A percentile compares a stretch with the other conserved stretches of the same genome.
Evolutionary conservation across 2,888 invertebrate species (phyloP).

Genomic region (Tetropium fuscum): DNA sequence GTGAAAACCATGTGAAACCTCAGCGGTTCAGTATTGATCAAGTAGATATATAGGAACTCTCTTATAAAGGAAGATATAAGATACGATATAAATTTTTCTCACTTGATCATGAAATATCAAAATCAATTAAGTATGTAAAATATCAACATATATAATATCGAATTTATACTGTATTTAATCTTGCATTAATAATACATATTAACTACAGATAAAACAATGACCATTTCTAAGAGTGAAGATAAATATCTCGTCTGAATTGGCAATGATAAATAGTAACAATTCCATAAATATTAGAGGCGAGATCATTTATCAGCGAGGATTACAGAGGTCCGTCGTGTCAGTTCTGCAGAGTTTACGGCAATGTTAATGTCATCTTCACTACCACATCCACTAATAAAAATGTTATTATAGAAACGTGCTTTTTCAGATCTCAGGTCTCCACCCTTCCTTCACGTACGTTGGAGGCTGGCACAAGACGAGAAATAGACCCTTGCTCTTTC

Average conservation of each 20-base stretch:
- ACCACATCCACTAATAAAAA: conserved; percentile 62
- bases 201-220: no score
- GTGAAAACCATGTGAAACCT: no score
- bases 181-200: no score
- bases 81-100: no score
- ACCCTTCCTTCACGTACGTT: conserved; percentile 42
- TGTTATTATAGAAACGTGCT: conserved; percentile 63
- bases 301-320: conserved; percentile 59
- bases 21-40: no score
- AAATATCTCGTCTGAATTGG: conserved; percentile 1
- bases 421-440: conserved; percentile 45
- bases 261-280: conserved; percentile 54
- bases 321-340: conserved; percentile 57
- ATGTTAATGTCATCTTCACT: conserved; percentile 62
- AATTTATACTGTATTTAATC: no score
- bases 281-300: conserved; percentile 55
- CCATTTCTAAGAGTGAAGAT: conserved; percentile 5
- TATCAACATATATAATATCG: no score
- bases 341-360: conserved; percentile 56
- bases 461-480: conserved; percentile 21
- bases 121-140: no score
- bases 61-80: no score
- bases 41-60: no score
- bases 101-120: no score
- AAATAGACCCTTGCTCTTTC: conserved; percentile 39